These are phyloP conservation scores for Heliconius cydno DNA, from an alignment of 2,888 invertebrate species.

Conservation along the genomic window DNA sequence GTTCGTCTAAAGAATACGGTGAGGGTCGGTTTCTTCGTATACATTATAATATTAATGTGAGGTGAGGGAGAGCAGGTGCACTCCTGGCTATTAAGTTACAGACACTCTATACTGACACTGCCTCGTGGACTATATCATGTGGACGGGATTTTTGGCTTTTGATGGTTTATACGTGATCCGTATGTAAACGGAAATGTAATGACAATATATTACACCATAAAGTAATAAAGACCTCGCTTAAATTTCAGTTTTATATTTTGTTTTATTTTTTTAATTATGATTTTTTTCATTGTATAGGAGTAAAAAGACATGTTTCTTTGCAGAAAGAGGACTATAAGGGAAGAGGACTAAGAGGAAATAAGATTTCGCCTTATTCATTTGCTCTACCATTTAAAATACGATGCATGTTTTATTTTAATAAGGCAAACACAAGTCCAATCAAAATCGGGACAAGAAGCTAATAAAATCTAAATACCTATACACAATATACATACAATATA, in stretches of 20 bases:
- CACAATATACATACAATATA: not conserved
- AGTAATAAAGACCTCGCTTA: not conserved
- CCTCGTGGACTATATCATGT: conserved; percentile 35
- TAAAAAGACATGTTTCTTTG: not conserved
- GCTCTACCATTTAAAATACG: not conserved
- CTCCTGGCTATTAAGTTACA: conserved; percentile 72
- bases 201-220: conserved; percentile 14
- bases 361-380: not conserved
- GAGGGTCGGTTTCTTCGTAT: conserved; percentile 71
- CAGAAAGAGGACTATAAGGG: too few relatives aligned
- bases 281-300: too few relatives aligned
- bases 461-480: not conserved
- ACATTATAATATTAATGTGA: conserved; percentile 74
- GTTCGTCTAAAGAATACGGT: conserved; percentile 70
- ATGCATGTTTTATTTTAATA: not conserved
- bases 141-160: conserved; percentile 27
- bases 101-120: conserved; percentile 41
- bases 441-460: not conserved
- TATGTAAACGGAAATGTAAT: conserved; percentile 27
- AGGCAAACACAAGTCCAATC: not conserved
- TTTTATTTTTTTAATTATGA: not conserved
- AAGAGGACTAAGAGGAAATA: too few relatives aligned
- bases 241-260: not conserved
- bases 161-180: conserved; percentile 9
- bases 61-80: conserved; percentile 72